Conservation (phyloP, 2,113 vertebrate genomes). For the Grammomys dolichurus region DNA sequence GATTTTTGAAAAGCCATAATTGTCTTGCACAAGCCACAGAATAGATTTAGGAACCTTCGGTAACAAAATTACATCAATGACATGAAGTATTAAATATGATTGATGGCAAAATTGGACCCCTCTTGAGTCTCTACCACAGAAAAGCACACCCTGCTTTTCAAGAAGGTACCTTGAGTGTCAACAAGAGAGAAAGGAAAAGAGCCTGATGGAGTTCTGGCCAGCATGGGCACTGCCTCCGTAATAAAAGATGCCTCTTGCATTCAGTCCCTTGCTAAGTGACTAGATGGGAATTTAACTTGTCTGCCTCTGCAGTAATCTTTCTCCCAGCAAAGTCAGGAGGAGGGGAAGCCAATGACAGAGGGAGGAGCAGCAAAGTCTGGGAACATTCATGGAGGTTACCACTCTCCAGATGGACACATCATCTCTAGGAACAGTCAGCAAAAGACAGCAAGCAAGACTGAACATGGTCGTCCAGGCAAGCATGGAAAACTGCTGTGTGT, state of each 20-base stretch:
- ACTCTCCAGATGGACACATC: neutral
- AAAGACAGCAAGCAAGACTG: neutral
- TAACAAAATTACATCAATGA: conserved; percentile 91
- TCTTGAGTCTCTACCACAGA: conserved; percentile 86
- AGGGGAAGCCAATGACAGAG: neutral
- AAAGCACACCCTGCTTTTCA: conserved; percentile 84
- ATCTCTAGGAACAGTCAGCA: neutral
- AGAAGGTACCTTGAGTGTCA: conserved; percentile 82
- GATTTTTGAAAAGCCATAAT: conserved; percentile 87
- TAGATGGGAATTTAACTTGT: neutral
- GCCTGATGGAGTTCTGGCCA: conserved; percentile 59
- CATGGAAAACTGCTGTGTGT: rapidly evolving
- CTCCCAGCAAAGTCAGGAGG: neutral
- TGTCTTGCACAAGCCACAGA: conserved; percentile 88
- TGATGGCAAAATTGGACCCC: conserved; percentile 90
- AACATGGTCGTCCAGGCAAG: rapidly evolving
- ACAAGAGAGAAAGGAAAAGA: conserved; percentile 81
- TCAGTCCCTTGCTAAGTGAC: neutral
- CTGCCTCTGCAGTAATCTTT: neutral
- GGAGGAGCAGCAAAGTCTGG: neutral
- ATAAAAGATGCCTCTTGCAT: neutral
- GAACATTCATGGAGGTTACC: neutral
- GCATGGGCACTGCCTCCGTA: conserved; percentile 47
- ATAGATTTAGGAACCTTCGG: conserved; percentile 89
- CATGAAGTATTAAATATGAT: conserved; percentile 91